phyloP scores from a whole-genome alignment of 92 coral and sea anemone species.

The Epizoanthus ramosus region DNA sequence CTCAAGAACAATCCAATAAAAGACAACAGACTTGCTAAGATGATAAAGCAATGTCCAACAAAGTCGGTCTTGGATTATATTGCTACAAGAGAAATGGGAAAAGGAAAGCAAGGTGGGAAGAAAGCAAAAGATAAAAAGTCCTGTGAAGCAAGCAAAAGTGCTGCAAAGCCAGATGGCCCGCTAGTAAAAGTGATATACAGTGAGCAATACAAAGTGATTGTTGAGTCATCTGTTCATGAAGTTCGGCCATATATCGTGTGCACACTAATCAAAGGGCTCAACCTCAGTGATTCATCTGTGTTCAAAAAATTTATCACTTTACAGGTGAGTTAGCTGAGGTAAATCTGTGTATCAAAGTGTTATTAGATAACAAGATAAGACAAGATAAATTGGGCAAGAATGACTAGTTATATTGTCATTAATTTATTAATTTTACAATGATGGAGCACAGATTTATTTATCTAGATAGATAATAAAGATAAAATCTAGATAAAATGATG shows the following conservation, averaged over 20 bases:
- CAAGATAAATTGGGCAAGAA: too few relatives aligned
- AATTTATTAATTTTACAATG: not conserved
- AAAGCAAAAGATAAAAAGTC: constrained; percentile 63
- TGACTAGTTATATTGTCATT: too few relatives aligned
- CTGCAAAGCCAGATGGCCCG: constrained; percentile 44
- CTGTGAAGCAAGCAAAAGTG: constrained; percentile 65
- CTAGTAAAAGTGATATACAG: constrained; percentile 75
- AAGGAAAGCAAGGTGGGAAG: constrained; percentile 84
- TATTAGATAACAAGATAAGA: too few relatives aligned
- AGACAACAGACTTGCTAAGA: constrained; percentile 82
- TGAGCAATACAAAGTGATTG: constrained; percentile 67
- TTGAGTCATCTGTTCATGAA: constrained; percentile 62
- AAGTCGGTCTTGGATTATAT: constrained; percentile 90
- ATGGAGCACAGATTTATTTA: not conserved
- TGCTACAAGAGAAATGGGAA: constrained; percentile 74
- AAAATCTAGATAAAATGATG: too few relatives aligned
- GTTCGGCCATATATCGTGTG: constrained; percentile 93
- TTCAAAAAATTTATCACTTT: constrained; percentile 88
- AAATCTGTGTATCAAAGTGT: too few relatives aligned
- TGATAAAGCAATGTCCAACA: constrained; percentile 86
- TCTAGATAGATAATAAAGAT: too few relatives aligned
- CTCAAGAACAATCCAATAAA: constrained; percentile 77
- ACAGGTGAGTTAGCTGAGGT: constrained; percentile 64
- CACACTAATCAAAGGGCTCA: constrained; percentile 74
- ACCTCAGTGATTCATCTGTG: constrained; percentile 73